phyloP scores from a whole-genome alignment of 2,113 vertebrate genomes.

The Lanius collurio region DNA sequence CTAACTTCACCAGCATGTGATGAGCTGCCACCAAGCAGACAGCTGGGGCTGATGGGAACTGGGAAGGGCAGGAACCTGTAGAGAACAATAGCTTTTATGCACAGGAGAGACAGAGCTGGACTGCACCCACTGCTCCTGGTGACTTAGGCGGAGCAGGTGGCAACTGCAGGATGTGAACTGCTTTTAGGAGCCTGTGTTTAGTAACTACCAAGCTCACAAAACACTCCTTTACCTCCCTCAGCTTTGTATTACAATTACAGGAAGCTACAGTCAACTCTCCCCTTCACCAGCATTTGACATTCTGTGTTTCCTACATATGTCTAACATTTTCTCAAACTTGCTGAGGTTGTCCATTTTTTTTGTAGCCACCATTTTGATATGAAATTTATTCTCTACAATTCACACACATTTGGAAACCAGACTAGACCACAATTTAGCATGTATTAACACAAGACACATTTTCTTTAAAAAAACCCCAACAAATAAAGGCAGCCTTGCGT shows the following conservation, averaged over 20 bases:
- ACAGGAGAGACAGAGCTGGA: not conserved
- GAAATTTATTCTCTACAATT: not conserved
- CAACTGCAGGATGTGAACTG: not conserved
- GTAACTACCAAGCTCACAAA: not conserved
- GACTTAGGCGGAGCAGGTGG: not conserved
- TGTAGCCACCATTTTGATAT: not conserved
- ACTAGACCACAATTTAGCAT: not conserved
- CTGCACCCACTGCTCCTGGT: not conserved
- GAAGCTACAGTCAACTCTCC: not conserved
- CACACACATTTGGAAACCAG: not conserved
- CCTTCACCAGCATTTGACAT: conserved; percentile 1
- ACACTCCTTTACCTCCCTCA: not conserved
- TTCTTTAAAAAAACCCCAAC: not conserved
- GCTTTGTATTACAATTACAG: not conserved
- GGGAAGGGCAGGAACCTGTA: not conserved
- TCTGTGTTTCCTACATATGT: not conserved
- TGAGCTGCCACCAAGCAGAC: not conserved
- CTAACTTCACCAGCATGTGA: not conserved
- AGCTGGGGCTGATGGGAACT: not conserved
- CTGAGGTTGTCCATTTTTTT: not conserved
- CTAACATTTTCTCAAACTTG: not conserved
- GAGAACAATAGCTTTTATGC: not conserved
- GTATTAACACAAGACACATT: not conserved
- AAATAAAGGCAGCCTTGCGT: not conserved
- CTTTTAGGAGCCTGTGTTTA: not conserved